A percentile compares a stretch with the other conserved stretches of the same genome.
Conservation (phyloP, 2,888 invertebrate species). For the Willowsia nigromaculata region DNA sequence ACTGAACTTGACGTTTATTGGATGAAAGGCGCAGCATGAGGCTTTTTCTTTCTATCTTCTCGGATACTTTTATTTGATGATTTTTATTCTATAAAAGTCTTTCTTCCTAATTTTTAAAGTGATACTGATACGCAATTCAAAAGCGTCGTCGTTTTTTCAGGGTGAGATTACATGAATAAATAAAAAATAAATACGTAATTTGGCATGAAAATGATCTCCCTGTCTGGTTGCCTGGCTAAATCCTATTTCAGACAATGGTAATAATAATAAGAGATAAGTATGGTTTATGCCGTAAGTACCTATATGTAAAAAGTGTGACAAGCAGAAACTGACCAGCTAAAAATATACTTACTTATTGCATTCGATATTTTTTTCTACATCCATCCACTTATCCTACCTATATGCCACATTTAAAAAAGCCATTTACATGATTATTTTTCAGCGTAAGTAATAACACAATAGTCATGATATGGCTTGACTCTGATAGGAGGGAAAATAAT, state of each 20-base stretch:
- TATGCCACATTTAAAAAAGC: neutral
- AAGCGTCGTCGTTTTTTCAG: neutral
- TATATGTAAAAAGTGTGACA: slow-evolving; percentile 6
- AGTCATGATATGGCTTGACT: neutral
- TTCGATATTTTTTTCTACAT: neutral
- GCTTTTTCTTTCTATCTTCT: slow-evolving; percentile 18
- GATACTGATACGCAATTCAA: slow-evolving; percentile 35
- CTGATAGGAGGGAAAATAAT: neutral
- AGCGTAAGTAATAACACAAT: slow-evolving; percentile 14
- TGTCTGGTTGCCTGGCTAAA: neutral
- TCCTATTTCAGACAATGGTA: slow-evolving; percentile 1
- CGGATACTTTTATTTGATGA: slow-evolving; percentile 13
- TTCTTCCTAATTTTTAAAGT: slow-evolving; percentile 43
- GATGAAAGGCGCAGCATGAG: slow-evolving; percentile 69
- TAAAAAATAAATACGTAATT: slow-evolving; percentile 6
- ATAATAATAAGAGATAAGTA: neutral
- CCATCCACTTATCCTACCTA: slow-evolving; percentile 2
- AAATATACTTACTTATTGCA: neutral
- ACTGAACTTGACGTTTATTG: slow-evolving; percentile 69
- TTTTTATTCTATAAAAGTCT: neutral
- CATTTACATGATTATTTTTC: slow-evolving; percentile 28
- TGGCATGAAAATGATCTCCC: neutral
- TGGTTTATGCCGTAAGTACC: neutral
- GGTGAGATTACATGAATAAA: neutral
- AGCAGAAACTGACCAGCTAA: slow-evolving; percentile 18